phyloP scores from a whole-genome alignment of 2,113 vertebrate species.

The Poeciliopsis prolifica region DNA sequence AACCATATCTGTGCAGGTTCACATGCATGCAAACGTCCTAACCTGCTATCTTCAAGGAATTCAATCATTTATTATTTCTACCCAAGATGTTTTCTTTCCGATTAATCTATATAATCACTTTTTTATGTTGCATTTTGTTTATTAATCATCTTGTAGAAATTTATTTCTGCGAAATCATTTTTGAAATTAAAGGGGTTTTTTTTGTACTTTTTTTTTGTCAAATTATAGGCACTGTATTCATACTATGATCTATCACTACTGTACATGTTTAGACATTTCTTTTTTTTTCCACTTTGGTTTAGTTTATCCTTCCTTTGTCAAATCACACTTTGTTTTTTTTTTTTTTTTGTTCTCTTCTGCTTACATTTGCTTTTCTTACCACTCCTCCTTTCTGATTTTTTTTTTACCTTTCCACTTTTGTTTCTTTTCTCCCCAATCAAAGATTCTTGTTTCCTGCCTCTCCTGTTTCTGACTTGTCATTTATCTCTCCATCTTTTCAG shows the following conservation, averaged over 20 bases:
- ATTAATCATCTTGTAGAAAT: no score
- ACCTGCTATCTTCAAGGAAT: neutral
- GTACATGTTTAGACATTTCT: neutral
- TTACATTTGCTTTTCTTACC: neutral
- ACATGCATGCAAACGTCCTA: neutral
- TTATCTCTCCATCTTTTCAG: conserved; percentile 2
- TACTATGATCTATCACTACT: neutral
- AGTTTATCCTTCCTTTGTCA: neutral
- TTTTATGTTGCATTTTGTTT: no score
- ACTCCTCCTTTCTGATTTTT: neutral
- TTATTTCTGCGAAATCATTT: no score
- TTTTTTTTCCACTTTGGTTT: neutral
- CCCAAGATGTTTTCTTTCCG: neutral
- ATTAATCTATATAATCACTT: neutral
- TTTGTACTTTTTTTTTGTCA: no score
- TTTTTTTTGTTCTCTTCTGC: neutral
- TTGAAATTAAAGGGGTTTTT: no score
- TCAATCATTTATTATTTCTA: neutral
- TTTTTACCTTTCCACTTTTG: neutral
- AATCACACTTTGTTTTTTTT: conserved; percentile 1
- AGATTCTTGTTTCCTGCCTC: conserved; percentile 12
- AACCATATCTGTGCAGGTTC: neutral
- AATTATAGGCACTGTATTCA: no score
- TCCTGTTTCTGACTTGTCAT: conserved; percentile 8
- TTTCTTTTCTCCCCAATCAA: neutral